phyloP scores from a whole-genome alignment of 1,140 invertebrate species.

The Solenopsis invicta region DNA sequence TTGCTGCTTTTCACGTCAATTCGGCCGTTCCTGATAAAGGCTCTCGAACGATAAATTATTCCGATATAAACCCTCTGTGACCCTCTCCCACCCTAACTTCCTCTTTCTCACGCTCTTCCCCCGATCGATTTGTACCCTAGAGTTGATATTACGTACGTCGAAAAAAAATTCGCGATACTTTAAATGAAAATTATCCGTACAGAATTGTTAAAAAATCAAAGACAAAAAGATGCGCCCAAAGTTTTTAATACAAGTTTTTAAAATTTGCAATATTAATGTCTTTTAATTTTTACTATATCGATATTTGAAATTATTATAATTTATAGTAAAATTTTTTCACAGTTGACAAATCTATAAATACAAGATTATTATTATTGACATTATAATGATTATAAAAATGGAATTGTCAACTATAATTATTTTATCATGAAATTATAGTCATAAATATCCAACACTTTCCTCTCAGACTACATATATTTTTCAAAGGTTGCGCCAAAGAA shows the following conservation, averaged over 20 bases:
- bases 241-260: not conserved
- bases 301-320: too few species aligned
- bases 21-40: conserved; percentile 70
- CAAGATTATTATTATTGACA: too few species aligned
- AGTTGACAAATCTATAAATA: too few species aligned
- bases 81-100: not conserved
- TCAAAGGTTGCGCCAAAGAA: too few species aligned
- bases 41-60: conserved; percentile 73
- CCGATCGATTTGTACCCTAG: conserved; percentile 18
- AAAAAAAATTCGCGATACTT: not conserved
- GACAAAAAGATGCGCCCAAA: not conserved
- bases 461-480: too few species aligned
- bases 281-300: not conserved
- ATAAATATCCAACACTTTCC: too few species aligned
- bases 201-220: not conserved
- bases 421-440: too few species aligned
- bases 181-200: not conserved
- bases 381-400: too few species aligned
- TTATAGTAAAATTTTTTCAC: too few species aligned
- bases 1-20: conserved; percentile 75
- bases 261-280: not conserved
- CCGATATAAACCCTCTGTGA: conserved; percentile 65
- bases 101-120: not conserved
- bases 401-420: too few species aligned
- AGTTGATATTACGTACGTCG: conserved; percentile 12